Evolutionary conservation across 2,888 invertebrate species (phyloP).

Genomic region (Loripinus fragilis): DNA sequence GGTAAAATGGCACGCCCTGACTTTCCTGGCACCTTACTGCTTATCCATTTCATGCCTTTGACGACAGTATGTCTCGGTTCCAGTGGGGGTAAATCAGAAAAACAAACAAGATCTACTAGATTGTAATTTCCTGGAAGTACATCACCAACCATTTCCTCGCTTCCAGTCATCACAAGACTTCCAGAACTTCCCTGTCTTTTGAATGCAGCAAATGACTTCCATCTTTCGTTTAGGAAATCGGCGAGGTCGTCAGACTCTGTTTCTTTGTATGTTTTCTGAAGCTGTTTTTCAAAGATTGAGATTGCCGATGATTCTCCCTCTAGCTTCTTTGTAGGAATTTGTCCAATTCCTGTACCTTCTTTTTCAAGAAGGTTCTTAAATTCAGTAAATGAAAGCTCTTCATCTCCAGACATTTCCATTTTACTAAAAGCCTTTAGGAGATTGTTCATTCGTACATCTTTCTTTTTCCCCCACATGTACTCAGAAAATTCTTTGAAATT

Average conservation of each 20-base stretch:
- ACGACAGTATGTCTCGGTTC: slow-evolving; percentile 49
- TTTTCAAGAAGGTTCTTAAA: slow-evolving; percentile 45
- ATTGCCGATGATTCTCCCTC: slow-evolving; percentile 12
- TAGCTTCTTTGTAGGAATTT: slow-evolving; percentile 1
- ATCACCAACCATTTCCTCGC: slow-evolving; percentile 54
- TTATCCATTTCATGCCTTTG: slow-evolving; percentile 50
- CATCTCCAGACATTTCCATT: slow-evolving; percentile 32
- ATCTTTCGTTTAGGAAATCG: slow-evolving; percentile 45
- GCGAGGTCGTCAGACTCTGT: slow-evolving; percentile 42
- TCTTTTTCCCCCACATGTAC: slow-evolving; percentile 43
- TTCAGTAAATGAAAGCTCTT: slow-evolving; percentile 43
- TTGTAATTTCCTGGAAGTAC: slow-evolving; percentile 54
- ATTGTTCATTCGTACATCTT: slow-evolving; percentile 27
- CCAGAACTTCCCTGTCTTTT: slow-evolving; percentile 49
- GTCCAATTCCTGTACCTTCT: slow-evolving; percentile 9
- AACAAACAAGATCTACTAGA: slow-evolving; percentile 55
- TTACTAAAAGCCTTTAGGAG: slow-evolving; percentile 45
- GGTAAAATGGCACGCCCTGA: slow-evolving; percentile 59
- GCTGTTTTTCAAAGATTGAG: slow-evolving; percentile 26
- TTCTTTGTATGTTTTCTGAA: slow-evolving; percentile 30
- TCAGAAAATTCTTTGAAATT: slow-evolving; percentile 60
- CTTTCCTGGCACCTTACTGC: slow-evolving; percentile 32
- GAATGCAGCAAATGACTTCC: slow-evolving; percentile 58
- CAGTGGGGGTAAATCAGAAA: slow-evolving; percentile 53
- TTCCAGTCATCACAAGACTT: slow-evolving; percentile 51